Percentiles rank a stretch among this genome's conserved stretches.
These are phyloP conservation scores for Ormyrus labotus DNA, from an alignment of 2,888 invertebrate genomes.

Conservation along the genomic window DNA sequence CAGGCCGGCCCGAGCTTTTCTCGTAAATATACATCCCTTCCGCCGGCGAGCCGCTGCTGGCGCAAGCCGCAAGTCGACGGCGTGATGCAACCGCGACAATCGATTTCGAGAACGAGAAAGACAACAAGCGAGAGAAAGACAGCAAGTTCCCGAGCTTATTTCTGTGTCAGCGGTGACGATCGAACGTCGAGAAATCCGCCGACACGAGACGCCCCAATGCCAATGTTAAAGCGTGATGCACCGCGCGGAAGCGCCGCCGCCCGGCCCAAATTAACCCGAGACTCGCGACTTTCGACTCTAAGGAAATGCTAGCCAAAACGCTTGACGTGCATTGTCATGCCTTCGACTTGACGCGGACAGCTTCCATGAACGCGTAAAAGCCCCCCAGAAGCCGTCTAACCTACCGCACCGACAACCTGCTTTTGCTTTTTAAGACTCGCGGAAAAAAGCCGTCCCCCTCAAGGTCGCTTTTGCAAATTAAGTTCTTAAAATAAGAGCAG, in stretches of 20 bases:
- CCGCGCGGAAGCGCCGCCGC: background rate
- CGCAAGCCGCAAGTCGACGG: too few species aligned
- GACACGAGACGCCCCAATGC: slow-evolving; percentile 62
- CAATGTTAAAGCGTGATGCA: slow-evolving; percentile 64
- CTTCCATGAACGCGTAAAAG: too few species aligned
- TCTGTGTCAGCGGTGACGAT: slow-evolving; percentile 56
- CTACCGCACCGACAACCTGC: background rate
- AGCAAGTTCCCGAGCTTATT: slow-evolving; percentile 57
- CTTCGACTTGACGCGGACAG: background rate
- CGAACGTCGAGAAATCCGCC: slow-evolving; percentile 59
- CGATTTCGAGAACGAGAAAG: slow-evolving; percentile 30
- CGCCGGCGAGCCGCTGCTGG: background rate
- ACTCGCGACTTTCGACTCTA: slow-evolving; percentile 54
- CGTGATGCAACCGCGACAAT: slow-evolving; percentile 20
- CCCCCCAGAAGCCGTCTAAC: slow-evolving; percentile 48
- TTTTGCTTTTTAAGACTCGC: too few species aligned
- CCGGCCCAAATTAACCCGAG: slow-evolving; percentile 63
- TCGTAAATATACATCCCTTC: slow-evolving; percentile 32
- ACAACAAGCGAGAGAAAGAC: background rate
- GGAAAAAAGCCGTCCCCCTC: too few species aligned
- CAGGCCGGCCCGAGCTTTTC: background rate
- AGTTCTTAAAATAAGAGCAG: too few species aligned
- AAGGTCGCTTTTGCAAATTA: too few species aligned
- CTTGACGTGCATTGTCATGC: too few species aligned
- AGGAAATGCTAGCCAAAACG: slow-evolving; percentile 37